Evolutionary conservation across 30 jellyfish, hydroid and myxozoan species (phyloP), one percentile per base, ranked within the genome.

Genomic region (Mastigias papua): DNA sequence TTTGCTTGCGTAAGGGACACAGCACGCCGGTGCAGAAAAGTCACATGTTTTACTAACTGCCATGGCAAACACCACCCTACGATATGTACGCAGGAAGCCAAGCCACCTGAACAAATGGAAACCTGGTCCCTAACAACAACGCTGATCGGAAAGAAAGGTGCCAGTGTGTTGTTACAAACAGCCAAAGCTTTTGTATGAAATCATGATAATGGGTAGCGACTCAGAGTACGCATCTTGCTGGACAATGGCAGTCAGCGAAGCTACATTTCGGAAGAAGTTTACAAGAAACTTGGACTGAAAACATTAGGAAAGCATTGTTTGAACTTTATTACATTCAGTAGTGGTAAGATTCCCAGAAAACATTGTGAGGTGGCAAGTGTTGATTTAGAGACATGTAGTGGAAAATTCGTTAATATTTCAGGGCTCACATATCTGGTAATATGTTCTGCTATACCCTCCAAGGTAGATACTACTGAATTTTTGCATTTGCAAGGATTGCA

Each of bases 211-310:
- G 22, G 32, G 21, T 29, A 78, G 42, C 48, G 78, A 26, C 33
- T 67, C 7, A 51, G 20, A 23, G 69, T 69, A 28, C 28, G 73
- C 16, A 73, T 78, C 68, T 46, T 77, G 48, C 81, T 89, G 46
- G 93, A 89, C 60, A 29, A 49, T 25, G 97, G 92, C 21, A 60
- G 82, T 51, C 97, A 80, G 77, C 48, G 71, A 51, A 34, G 89
- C 67, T 79, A 79, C 42, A 64, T 89, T 11, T 48, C 97, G 8
- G 91, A 69, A 29, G 92, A 79, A 25, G 30, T 80, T 15, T 19
- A 32, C 70, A 89, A 80, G 73, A 84, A 84, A 60, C 58, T 72
- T n/a, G 80, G 48, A 10, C 79, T 69, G 80, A 72, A 48, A 23
- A 29, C 88, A 29, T 76, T 46, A 71, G 88, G 66, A 19, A 42